phyloP scores from a whole-genome alignment of 2,113 vertebrate species.

The Dromiciops gliroides region DNA sequence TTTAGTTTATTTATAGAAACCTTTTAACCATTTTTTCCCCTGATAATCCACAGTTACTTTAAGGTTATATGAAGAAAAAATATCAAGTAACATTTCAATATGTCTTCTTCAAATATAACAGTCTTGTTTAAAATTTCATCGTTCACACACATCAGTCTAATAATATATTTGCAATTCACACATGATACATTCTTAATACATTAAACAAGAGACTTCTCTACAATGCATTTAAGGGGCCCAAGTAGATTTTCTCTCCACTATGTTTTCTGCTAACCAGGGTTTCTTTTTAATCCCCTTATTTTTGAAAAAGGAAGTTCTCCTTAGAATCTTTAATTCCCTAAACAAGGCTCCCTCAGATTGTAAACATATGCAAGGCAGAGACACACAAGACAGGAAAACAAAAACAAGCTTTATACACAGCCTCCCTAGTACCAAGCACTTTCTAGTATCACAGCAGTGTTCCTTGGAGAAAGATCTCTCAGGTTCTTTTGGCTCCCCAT shows the following conservation, averaged over 20 bases:
- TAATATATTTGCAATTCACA: not conserved
- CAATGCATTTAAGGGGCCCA: not conserved
- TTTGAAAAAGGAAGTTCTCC: slow-evolving; percentile 49
- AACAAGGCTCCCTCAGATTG: slow-evolving; percentile 30
- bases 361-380: slow-evolving; percentile 29
- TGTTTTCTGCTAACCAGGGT: not conserved
- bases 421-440: slow-evolving; percentile 19
- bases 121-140: slow-evolving; percentile 27
- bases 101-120: not conserved
- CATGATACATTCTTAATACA: not conserved
- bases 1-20: not conserved
- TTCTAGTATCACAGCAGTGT: not conserved
- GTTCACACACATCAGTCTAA: not conserved
- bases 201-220: not conserved
- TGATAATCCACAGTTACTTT: not conserved
- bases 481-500: slow-evolving; percentile 12
- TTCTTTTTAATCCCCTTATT: slow-evolving; percentile 40
- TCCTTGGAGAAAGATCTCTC: slow-evolving; percentile 22
- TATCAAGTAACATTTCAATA: not conserved
- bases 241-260: not conserved
- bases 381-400: slow-evolving; percentile 5
- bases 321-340: slow-evolving; percentile 31
- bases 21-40: not conserved
- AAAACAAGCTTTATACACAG: not conserved
- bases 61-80: not conserved